Evolutionary conservation across 2,113 vertebrate species (phyloP).

Genomic region (Carollia perspicillata): DNA sequence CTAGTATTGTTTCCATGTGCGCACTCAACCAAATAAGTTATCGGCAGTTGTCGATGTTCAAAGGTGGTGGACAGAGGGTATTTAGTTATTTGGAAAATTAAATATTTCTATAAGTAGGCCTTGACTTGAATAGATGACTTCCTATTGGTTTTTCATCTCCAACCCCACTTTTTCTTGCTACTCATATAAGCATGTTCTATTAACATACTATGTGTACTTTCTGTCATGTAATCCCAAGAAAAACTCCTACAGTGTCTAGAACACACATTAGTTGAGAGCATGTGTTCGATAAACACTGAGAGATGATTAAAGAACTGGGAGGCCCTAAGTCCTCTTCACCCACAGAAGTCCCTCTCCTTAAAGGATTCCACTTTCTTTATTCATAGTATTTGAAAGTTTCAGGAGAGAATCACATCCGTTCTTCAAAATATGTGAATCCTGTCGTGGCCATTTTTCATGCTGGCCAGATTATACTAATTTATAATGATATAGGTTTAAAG

Average conservation of each 20-base stretch:
- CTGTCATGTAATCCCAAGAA: not conserved
- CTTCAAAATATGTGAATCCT: not conserved
- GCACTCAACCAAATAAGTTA: not conserved
- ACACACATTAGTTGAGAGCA: not conserved
- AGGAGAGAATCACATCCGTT: not conserved
- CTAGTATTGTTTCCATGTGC: not conserved
- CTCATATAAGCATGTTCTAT: not conserved
- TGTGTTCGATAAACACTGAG: not conserved
- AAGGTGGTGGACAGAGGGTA: not conserved
- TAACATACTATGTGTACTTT: not conserved
- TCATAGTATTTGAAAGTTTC: not conserved
- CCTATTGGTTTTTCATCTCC: not conserved
- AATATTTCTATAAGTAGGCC: not conserved
- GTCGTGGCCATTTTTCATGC: not conserved
- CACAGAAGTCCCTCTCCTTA: not conserved
- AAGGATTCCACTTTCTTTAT: not conserved
- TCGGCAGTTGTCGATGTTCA: not conserved
- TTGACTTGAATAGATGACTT: not conserved
- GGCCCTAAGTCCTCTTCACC: not conserved
- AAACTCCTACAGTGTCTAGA: not conserved
- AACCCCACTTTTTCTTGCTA: not conserved
- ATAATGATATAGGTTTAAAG: not conserved
- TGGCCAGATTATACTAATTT: not conserved
- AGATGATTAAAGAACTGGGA: not conserved
- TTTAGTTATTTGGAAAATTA: not conserved